phyloP scores from a whole-genome alignment of 2,888 invertebrate genomes.

The Globia sparganii region DNA sequence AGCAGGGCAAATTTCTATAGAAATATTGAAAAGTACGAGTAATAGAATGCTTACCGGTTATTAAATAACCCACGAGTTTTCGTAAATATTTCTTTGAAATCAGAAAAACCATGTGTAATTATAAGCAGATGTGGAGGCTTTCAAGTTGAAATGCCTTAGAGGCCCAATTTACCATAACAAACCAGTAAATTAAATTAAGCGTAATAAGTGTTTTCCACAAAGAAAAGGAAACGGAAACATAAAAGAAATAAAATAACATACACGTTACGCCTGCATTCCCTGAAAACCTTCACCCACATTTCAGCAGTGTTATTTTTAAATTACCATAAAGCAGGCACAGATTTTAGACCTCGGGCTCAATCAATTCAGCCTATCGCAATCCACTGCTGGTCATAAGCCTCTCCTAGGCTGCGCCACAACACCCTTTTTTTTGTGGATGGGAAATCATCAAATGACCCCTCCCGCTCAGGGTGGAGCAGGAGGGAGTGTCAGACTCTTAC shows the following conservation, averaged over 20 bases:
- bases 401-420: too few relatives aligned
- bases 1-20: background rate
- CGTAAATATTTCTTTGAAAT: constrained; percentile 34
- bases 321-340: too few relatives aligned
- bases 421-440: too few relatives aligned
- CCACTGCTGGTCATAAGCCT: background rate
- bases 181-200: background rate
- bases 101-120: background rate
- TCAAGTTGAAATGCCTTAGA: constrained; percentile 1
- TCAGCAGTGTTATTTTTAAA: background rate
- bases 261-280: background rate
- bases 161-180: constrained; percentile 16
- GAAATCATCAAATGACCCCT: too few relatives aligned
- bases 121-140: constrained; percentile 2
- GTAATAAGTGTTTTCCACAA: constrained; percentile 4
- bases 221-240: background rate
- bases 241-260: background rate
- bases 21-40: constrained; percentile 26
- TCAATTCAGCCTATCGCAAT: background rate
- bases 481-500: too few relatives aligned
- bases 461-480: too few relatives aligned
- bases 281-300: background rate
- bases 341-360: background rate
- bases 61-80: constrained; percentile 10
- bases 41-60: constrained; percentile 12